These are phyloP conservation scores for Luffia ferchaultella DNA, from an alignment of 2,888 invertebrate genomes.

Conservation along the genomic window DNA sequence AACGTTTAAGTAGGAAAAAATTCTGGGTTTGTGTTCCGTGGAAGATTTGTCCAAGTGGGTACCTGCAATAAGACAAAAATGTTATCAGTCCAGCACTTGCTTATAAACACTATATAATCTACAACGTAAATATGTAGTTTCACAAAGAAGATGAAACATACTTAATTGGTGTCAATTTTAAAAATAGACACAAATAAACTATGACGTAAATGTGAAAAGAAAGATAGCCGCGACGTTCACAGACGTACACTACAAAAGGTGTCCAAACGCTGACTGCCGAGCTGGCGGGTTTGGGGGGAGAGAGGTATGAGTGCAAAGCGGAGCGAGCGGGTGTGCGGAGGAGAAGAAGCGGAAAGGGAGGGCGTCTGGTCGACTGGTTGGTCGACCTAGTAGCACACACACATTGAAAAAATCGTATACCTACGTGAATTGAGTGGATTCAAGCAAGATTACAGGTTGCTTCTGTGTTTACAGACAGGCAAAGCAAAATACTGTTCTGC, in stretches of 20 bases:
- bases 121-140: not conserved
- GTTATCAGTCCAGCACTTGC: not conserved
- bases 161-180: conserved; percentile 32
- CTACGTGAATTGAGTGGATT: not conserved
- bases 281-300: conserved; percentile 33
- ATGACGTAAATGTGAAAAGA: conserved; percentile 45
- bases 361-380: conserved; percentile 60
- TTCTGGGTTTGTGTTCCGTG: too few relatives aligned
- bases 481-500: not conserved
- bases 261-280: conserved; percentile 43
- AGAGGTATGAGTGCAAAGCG: conserved; percentile 25
- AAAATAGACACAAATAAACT: conserved; percentile 45
- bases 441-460: conserved; percentile 6
- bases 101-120: too few relatives aligned
- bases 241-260: conserved; percentile 13
- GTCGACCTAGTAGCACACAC: conserved; percentile 59
- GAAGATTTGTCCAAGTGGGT: conserved; percentile 15
- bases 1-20: conserved; percentile 29
- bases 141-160: conserved; percentile 27
- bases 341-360: conserved; percentile 53
- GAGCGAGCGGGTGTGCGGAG: conserved; percentile 27
- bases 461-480: conserved; percentile 4
- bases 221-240: conserved; percentile 16
- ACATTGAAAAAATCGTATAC: conserved; percentile 16
- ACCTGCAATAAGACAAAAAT: conserved; percentile 61